Percentiles rank a stretch among this genome's conserved stretches.
These are phyloP conservation scores for Porites lobata DNA, from an alignment of 92 coral and sea anemone species.

Conservation along the genomic window DNA sequence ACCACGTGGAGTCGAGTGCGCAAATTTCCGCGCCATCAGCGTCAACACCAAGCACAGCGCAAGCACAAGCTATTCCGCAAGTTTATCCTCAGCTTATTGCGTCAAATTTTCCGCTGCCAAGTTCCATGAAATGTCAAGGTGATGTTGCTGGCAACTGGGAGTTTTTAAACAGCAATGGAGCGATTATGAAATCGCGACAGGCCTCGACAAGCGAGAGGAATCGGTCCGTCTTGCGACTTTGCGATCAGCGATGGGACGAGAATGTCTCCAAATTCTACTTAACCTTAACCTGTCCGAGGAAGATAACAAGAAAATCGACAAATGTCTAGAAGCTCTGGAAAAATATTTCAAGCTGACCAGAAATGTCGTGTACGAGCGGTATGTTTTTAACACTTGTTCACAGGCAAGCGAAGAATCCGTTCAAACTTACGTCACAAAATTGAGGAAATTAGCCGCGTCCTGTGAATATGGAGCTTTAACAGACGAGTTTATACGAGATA, in stretches of 20 bases:
- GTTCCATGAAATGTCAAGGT: too few relatives aligned
- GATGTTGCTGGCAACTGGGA: too few relatives aligned
- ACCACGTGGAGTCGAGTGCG: background rate
- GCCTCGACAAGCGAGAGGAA: constrained; percentile 43
- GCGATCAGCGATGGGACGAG: constrained; percentile 63
- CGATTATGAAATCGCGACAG: constrained; percentile 64
- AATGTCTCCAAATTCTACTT: constrained; percentile 21
- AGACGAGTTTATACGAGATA: constrained; percentile 65
- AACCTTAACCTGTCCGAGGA: constrained; percentile 38
- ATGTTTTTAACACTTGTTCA: constrained; percentile 57
- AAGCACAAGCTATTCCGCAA: too few relatives aligned
- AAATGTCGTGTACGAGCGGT: constrained; percentile 52
- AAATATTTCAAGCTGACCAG: constrained; percentile 61
- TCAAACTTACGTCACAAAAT: constrained; percentile 47
- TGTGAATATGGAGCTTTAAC: constrained; percentile 69
- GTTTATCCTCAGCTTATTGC: too few relatives aligned
- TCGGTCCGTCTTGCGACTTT: constrained; percentile 50
- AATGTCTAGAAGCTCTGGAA: constrained; percentile 39
- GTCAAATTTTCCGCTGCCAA: too few relatives aligned
- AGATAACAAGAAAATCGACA: constrained; percentile 9
- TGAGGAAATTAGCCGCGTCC: constrained; percentile 36
- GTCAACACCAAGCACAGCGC: too few relatives aligned
- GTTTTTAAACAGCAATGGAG: constrained; percentile 37
- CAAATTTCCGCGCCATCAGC: too few relatives aligned
- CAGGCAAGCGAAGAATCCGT: constrained; percentile 60